Conservation (phyloP, 2,113 vertebrate species). For the Myotis davidii region DNA sequence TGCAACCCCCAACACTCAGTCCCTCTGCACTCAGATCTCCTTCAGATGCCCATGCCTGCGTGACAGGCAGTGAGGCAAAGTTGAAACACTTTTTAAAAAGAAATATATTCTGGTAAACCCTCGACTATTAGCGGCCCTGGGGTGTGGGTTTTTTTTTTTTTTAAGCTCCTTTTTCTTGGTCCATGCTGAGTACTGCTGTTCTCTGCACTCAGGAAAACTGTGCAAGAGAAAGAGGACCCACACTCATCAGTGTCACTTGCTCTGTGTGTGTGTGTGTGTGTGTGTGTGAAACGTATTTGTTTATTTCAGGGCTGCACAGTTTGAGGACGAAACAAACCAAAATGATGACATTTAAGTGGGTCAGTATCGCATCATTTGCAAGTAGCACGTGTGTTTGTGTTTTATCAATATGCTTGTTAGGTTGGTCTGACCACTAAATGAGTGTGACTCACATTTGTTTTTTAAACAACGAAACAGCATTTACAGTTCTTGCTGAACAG, state of each 20-base stretch:
- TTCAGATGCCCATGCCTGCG: not conserved
- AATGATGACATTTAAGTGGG: not conserved
- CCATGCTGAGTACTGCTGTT: not conserved
- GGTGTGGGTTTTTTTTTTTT: not conserved
- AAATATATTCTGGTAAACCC: not conserved
- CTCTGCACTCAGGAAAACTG: not conserved
- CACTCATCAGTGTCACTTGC: not conserved
- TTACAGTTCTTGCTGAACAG: not conserved
- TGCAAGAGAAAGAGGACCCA: not conserved
- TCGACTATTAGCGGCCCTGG: not conserved
- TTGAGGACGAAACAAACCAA: not conserved
- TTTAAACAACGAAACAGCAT: not conserved
- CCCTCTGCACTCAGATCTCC: fast-evolving
- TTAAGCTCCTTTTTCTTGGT: not conserved
- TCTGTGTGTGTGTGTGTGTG: not conserved
- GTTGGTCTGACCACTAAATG: not conserved
- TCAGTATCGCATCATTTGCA: not conserved
- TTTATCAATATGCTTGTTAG: not conserved
- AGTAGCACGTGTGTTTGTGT: fast-evolving
- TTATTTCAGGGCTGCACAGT: not conserved
- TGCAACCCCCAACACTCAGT: too few relatives aligned
- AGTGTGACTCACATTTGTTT: not conserved
- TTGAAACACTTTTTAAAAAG: not conserved
- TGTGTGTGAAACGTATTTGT: not conserved
- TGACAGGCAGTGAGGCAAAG: not conserved